Base-by-base conservation (phyloP, 2,888 invertebrate species). In the Drosophila falleni region DNA sequence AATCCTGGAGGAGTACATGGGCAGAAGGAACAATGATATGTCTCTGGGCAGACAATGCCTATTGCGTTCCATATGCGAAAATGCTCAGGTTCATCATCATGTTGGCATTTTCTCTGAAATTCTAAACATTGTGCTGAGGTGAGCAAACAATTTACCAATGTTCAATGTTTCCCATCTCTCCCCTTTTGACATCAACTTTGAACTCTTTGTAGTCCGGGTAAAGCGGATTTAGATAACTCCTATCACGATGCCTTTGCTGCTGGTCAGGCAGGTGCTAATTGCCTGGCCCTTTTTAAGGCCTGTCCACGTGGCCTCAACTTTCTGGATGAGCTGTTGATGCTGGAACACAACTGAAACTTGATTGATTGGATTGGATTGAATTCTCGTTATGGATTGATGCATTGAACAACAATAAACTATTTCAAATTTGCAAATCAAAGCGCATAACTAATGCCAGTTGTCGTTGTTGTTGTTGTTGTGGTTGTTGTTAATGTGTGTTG, bases 211-310 rank as follows among this genome's bases (percentile, higher is more conserved):
- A 90, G 90, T 47, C 91, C 90, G 11, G 90, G 91, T 53, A 86
- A 91, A 46, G 91, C 91, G 56, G 92, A 93, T 3, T 94, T 94
- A 72, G 93, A 94, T 76, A 89, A 90, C 13, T 89, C 90, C 13
- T 96, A 96, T 90, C 90, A 93, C 19, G 94, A 95, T 68, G 96
- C 96, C 0, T 94, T 95, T 13, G 92, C 92, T 37, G 95, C 95
- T 39, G 96, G 96, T 0, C 92, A 94, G 72, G 94, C 93, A 87
- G 95, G 95, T 91, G 94, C 94, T 63, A 94, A 95, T 91, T 96
- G 96, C 84, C 90, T 93, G 13, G 93, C 92, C 33, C 91, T 95
- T n/a, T 96, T 95, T 90, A 91, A 93, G n/a, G 92, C 92, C 1
- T 96, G 96, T 84, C 94, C 94, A 15, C 92, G 94, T 70, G 95